These are phyloP conservation scores for Zaprionus camerounensis DNA, from an alignment of 1,140 invertebrate species.

Conservation along the genomic window DNA sequence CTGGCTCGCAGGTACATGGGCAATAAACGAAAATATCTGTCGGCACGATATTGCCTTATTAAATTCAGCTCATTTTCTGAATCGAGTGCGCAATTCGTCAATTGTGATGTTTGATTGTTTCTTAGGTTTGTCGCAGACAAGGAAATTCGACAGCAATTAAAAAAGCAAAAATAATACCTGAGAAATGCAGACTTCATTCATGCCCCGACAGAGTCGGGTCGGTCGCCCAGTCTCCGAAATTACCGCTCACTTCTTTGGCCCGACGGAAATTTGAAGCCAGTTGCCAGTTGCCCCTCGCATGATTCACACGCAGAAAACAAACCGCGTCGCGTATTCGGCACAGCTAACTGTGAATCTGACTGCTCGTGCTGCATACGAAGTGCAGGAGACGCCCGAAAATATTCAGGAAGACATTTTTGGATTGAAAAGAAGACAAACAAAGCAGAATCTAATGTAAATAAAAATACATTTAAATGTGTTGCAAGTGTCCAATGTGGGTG, in stretches of 20 bases:
- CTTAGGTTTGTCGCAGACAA: constrained; percentile 31
- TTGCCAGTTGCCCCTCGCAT: constrained; percentile 51
- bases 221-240: constrained; percentile 15
- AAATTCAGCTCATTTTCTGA: constrained; percentile 49
- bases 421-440: constrained; percentile 32
- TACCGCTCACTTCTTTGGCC: constrained; percentile 54
- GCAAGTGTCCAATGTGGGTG: constrained; percentile 5
- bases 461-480: not conserved
- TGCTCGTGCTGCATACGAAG: constrained; percentile 56
- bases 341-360: constrained; percentile 57
- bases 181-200: constrained; percentile 29
- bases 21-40: constrained; percentile 17
- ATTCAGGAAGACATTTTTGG: constrained; percentile 35
- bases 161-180: constrained; percentile 2
- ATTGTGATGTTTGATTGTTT: constrained; percentile 1
- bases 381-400: constrained; percentile 34
- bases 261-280: constrained; percentile 45
- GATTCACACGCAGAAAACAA: constrained; percentile 57
- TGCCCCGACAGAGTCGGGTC: constrained; percentile 12
- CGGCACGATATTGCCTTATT: constrained; percentile 54
- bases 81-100: constrained; percentile 23
- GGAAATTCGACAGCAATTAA: constrained; percentile 45
- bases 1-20: constrained; percentile 20
- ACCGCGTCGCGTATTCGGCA: constrained; percentile 63
- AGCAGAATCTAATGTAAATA: constrained; percentile 31